Evolutionary conservation across 2,113 vertebrate genomes (phyloP).

Genomic region (Odobenus rosmarus): DNA sequence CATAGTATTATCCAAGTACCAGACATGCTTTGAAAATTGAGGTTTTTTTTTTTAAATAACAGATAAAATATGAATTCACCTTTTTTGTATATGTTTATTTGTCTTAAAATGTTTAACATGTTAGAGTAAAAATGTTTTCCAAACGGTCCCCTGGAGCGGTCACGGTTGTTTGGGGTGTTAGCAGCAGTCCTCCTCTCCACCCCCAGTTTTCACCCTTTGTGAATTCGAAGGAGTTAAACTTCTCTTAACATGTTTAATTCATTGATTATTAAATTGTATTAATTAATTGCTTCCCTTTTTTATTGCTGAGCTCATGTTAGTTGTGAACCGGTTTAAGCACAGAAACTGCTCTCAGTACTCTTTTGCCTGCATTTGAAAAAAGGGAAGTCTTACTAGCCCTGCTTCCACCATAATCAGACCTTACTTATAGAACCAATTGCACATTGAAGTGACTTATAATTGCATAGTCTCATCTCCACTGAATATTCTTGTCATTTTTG

Average conservation of each 20-base stretch:
- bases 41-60: not conserved
- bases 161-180: not conserved
- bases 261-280: not conserved
- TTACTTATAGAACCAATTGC: no score
- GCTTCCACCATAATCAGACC: not conserved
- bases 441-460: fast-evolving
- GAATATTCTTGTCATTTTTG: not conserved
- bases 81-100: not conserved
- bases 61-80: not conserved
- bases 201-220: not conserved
- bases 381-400: not conserved
- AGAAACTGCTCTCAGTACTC: not conserved
- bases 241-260: not conserved
- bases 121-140: not conserved
- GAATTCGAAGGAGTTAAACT: not conserved
- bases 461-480: not conserved
- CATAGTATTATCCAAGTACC: not conserved
- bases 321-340: not conserved
- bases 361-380: not conserved
- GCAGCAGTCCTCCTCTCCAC: fast-evolving
- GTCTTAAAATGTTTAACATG: not conserved
- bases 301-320: not conserved
- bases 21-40: not conserved
- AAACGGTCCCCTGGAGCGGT: not conserved
- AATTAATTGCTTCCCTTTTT: not conserved